Evolutionary conservation across 2,797 vertebrate genomes (phyloP), one percentile per base, ranked within the genome.

Genomic region (Acestrorhynchus altus): DNA sequence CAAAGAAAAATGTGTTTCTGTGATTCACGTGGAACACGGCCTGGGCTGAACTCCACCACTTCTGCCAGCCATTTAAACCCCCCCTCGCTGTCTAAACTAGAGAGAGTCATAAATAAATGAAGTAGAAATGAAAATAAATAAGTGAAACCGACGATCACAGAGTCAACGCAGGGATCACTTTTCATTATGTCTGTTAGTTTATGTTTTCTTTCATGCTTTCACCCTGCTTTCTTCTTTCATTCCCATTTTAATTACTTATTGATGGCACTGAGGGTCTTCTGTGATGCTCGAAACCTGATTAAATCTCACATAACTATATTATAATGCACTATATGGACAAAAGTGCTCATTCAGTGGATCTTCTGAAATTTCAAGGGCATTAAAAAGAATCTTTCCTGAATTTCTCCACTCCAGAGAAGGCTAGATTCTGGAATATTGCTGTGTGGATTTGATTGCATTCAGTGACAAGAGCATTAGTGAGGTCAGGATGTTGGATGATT

Each of bases 81-180:
- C n/a, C 24, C 15, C 16, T 35, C 8, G 8, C 57, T 9, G 18
- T 16, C 16, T 28, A 35, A 60, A 16, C 3, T 1, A 54, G 52
- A 54, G 20, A 16, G 56, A 31, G 56, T 16, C 26, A 60, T 60
- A 31, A 35, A 60, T 60, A n/a, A 60, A 60, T 18, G 28, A 18
- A 60, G 57, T 28, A 60, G 28, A 35, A 60, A 35, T 60, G 57
- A 60, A 59, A 31, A 31, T 60, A 60, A 60, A 60, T 35, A 60
- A 60, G 57, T 60, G 26, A 60, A 60, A 60, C 15, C 16, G 57
- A 60, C 7, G 13, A 60, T 60, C 7, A 12, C 24, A 8, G 13
- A 54, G 52, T 54, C 52, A 28, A 57, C 54, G 5, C 24, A 7
- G 22, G 31, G 57, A 60, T 60, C 28, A 12, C 16, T 60, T 60